Evolutionary conservation across 2,113 vertebrate species (phyloP), one percentile per base, ranked within the genome.

Genomic region (Phaethon lepturus): DNA sequence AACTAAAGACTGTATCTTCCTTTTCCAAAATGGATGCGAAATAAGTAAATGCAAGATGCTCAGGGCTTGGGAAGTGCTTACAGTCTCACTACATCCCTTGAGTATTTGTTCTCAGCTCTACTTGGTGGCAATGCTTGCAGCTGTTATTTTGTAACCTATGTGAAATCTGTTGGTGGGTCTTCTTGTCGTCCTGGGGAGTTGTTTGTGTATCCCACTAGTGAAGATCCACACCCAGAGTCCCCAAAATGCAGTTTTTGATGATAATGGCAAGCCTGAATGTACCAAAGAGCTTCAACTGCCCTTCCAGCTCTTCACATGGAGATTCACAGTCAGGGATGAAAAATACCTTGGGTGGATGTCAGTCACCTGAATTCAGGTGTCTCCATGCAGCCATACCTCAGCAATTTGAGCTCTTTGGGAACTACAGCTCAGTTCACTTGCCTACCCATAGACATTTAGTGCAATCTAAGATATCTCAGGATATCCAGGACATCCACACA

Each of bases 341-440:
- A 79, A 69, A 31, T 38, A 28, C 4, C 33, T 62, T 5, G 1
- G 11, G 9, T 42, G n/a, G 40, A 9, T 31, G 23, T 68, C 52
- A 49, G 25, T 44, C 42, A 79, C 58, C 17, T 31, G 49, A 73
- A 88, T 49, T 24, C 58, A 49, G 40, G 35, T 64, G 16, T 14
- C 38, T 68, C 11, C 28, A 49, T 12, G 12, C 24, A 83, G 55
- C 26, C 9, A 3, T 35, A 20, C 10, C 24, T 42, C 0, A 0
- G 29, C 16, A 69, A 49, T 67, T 42, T n/a, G 8, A 4, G 52
- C 38, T 67, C 8, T 76, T 56, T 71, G n/a, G 13, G 28, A 87
- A 31, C 8, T 33, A 62, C 2, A 22, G 2, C 13, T 71, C 7
- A 9, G 3, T 71, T 75, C 40, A 19, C 7, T 28, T 79, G 38